Percentiles rank a stretch among this genome's conserved stretches.
Conservation (phyloP, 2,113 vertebrate species). For the Anolis carolinensis region DNA sequence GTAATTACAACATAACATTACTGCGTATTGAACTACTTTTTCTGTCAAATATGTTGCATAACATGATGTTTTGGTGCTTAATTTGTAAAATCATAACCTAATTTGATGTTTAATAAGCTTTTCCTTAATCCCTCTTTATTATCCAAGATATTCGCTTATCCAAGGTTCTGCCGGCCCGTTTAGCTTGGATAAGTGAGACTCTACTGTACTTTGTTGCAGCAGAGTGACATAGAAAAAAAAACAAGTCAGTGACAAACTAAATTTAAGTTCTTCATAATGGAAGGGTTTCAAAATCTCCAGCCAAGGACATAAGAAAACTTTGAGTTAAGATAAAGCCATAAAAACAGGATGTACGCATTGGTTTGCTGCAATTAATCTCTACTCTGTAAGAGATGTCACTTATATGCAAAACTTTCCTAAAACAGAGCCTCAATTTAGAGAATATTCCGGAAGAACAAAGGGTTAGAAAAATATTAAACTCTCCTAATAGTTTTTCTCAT, state of each 20-base stretch:
- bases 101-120: no score
- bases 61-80: no score
- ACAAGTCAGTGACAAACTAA: no score
- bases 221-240: background rate
- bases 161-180: no score
- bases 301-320: background rate
- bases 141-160: no score
- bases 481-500: background rate
- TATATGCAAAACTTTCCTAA: constrained; percentile 45
- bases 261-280: background rate
- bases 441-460: constrained; percentile 46
- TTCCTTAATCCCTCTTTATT: no score
- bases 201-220: background rate
- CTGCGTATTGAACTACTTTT: no score
- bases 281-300: background rate
- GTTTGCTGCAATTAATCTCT: constrained; percentile 19
- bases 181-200: no score
- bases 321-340: background rate
- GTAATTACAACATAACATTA: no score
- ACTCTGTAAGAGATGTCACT: constrained; percentile 11
- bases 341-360: constrained; percentile 29
- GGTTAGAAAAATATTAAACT: constrained; percentile 52
- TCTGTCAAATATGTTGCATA: no score
- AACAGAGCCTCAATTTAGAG: constrained; percentile 34
- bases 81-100: no score